phyloP scores from a whole-genome alignment of 2,113 vertebrate genomes.

The Piprites chloris region DNA sequence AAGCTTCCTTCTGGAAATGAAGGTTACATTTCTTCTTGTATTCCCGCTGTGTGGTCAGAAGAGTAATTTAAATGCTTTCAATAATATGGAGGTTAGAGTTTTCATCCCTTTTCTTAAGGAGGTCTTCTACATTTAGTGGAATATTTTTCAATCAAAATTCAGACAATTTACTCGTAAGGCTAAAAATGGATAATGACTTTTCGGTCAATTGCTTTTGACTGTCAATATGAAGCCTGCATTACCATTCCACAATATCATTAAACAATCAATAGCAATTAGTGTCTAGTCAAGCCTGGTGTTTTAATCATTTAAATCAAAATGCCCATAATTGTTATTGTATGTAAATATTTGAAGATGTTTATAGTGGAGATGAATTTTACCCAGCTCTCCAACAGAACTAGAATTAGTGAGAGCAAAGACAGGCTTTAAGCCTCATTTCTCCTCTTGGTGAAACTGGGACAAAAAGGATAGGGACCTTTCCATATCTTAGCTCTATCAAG shows the following conservation, averaged over 20 bases:
- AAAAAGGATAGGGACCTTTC: background rate
- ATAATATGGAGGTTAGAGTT: slow-evolving; percentile 15
- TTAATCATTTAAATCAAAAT: slow-evolving; percentile 72
- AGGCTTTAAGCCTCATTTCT: background rate
- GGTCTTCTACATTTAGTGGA: slow-evolving; percentile 20
- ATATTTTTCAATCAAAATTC: slow-evolving; percentile 64
- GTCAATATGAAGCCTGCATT: slow-evolving; percentile 69
- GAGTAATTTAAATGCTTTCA: slow-evolving; percentile 50
- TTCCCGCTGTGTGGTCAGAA: slow-evolving; percentile 4
- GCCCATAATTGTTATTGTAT: slow-evolving; percentile 66
- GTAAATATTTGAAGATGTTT: slow-evolving; percentile 69
- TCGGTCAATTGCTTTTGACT: slow-evolving; percentile 70
- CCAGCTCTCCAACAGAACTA: background rate
- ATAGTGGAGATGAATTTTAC: slow-evolving; percentile 49
- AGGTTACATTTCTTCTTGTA: slow-evolving; percentile 47
- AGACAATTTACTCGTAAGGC: slow-evolving; percentile 62
- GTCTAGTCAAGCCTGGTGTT: slow-evolving; percentile 69
- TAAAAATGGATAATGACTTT: slow-evolving; percentile 73
- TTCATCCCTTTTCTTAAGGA: slow-evolving; percentile 37
- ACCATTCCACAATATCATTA: slow-evolving; percentile 71
- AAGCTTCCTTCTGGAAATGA: slow-evolving; percentile 64
- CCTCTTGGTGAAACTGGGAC: background rate
- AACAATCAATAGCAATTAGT: slow-evolving; percentile 75
- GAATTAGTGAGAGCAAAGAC: background rate
- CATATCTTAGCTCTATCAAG: background rate